phyloP scores from a whole-genome alignment of 2,888 invertebrate genomes.

The Athalia rosae region DNA sequence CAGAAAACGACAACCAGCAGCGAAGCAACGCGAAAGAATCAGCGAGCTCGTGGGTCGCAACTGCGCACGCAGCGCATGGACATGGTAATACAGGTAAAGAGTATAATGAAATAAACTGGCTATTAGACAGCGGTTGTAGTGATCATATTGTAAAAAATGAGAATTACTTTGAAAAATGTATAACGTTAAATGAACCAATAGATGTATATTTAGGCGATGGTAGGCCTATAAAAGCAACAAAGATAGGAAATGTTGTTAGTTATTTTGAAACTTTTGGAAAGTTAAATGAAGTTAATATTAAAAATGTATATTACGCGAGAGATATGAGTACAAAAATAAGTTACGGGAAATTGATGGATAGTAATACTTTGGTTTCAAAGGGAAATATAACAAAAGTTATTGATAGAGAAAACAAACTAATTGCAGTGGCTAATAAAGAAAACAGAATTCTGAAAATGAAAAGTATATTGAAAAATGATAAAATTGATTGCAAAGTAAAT shows the following conservation, averaged over 20 bases:
- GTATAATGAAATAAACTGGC: neutral
- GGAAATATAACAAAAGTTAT: constrained; percentile 27
- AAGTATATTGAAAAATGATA: constrained; percentile 37
- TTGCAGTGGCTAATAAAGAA: constrained; percentile 37
- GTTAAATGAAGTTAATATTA: constrained; percentile 24
- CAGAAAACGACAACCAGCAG: neutral
- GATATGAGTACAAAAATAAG: constrained; percentile 47
- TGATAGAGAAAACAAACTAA: constrained; percentile 21
- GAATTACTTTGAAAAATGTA: neutral
- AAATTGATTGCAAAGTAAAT: neutral
- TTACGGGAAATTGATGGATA: constrained; percentile 38
- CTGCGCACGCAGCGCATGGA: neutral
- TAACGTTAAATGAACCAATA: neutral
- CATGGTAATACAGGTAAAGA: neutral
- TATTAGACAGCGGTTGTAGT: constrained; percentile 1
- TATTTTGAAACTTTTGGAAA: constrained; percentile 41
- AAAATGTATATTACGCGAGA: constrained; percentile 46
- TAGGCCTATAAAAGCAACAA: constrained; percentile 44
- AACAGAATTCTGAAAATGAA: constrained; percentile 39
- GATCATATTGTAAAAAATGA: constrained; percentile 11
- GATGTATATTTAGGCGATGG: constrained; percentile 29
- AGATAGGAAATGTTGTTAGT: constrained; percentile 45
- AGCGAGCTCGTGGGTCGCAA: neutral
- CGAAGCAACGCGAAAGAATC: neutral
- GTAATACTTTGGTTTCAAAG: constrained; percentile 20